Base-by-base conservation (phyloP, 2,888 invertebrate species). In the Sarcophaga variegata region DNA sequence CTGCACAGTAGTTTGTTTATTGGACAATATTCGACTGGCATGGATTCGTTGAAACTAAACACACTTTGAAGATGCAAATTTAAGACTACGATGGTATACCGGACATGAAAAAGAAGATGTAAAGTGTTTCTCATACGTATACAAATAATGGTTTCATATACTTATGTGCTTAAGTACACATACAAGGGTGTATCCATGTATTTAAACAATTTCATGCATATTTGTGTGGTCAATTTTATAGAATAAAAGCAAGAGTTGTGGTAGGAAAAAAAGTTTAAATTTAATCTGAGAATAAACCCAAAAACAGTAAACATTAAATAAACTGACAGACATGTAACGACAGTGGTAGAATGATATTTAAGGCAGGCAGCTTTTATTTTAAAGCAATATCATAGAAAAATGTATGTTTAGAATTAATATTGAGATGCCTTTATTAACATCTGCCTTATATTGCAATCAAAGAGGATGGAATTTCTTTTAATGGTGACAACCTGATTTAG, bases 161-260 rank as follows among this genome's bases (percentile, higher is more conserved):
- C 17, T 71, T 37, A 37, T 37, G 37, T 37, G 37, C 37, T 8
- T 37, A 37, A 10, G 37, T 37, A 37, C 37, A 37, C 6, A 37
- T 37, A 37, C 37, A 37, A 37, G 37, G 37, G 37, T 10, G 37
- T 37, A 37, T 10, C 37, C 37, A 37, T 69, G 49, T 25, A 14
- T 49, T 10, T 3, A 63, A 75, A 14, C 47, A 27, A 11, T n/a
- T 69, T 45, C 59, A 12, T 47, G 45, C 25, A n/a, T 67, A n/a
- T 37, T 62, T 22, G 45, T 75, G 64, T 84, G 83, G 64, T 84
- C 76, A 81, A 22, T 80, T n/a, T 81, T 72, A 77, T 77, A 69
- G 62, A 81, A 81, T 67, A 77, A 77, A 54, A 37, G 37, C 10
- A 37, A 8, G 37, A 37, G 37, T 37, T 8, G 63, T 74, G 45